These are phyloP conservation scores for Diarsia dahlii DNA, from an alignment of 2,888 invertebrate genomes.

Conservation along the genomic window DNA sequence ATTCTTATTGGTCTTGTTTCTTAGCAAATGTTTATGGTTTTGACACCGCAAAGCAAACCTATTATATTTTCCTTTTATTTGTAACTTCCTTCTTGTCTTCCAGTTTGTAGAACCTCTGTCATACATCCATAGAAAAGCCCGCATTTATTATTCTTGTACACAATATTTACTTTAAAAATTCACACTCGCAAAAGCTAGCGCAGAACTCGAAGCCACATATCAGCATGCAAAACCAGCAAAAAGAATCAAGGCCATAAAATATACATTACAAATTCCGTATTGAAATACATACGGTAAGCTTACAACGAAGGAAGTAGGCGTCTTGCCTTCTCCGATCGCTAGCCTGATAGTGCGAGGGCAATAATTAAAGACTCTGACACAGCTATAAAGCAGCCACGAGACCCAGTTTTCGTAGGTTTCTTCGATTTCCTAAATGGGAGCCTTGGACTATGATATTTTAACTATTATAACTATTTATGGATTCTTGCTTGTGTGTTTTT, in stretches of 20 bases:
- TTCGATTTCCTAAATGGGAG: conserved; percentile 58
- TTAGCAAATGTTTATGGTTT: background rate
- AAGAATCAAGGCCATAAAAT: conserved; percentile 49
- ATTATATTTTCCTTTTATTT: background rate
- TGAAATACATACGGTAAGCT: conserved; percentile 72
- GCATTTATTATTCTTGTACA: background rate
- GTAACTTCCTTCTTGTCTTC: background rate
- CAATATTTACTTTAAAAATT: conserved; percentile 3
- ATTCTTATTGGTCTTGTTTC: background rate
- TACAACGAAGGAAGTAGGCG: conserved; percentile 79
- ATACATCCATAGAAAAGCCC: background rate
- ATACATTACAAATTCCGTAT: conserved; percentile 62
- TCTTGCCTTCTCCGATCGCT: conserved; percentile 74
- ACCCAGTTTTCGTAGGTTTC: conserved; percentile 66
- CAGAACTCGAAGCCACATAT: conserved; percentile 13
- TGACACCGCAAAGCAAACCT: background rate
- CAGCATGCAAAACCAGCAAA: conserved; percentile 38
- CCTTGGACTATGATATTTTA: conserved; percentile 30
- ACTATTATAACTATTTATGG: background rate
- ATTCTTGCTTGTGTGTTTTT: background rate
- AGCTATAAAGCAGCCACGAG: conserved; percentile 70
- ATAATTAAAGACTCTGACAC: conserved; percentile 82
- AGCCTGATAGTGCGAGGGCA: conserved; percentile 69
- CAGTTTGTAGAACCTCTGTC: background rate
- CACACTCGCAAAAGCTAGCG: background rate